A percentile compares a stretch with the other conserved stretches of the same genome.
Evolutionary conservation across 1,140 invertebrate genomes (phyloP).

Genomic region (Megalopta genalis): DNA sequence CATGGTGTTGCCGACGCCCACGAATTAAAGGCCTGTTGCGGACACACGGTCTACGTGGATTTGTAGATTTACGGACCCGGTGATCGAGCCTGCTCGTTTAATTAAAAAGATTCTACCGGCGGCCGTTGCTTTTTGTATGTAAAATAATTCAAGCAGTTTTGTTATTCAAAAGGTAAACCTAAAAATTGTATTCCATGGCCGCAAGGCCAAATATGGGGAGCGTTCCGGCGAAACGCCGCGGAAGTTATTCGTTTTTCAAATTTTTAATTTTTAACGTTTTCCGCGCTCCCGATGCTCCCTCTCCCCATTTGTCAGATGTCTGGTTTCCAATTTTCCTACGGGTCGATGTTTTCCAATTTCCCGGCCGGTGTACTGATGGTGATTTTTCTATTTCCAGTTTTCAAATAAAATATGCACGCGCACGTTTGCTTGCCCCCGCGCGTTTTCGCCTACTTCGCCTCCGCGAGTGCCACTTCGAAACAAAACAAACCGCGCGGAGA

Average conservation of each 20-base stretch:
- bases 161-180: neutral
- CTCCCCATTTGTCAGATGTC: neutral
- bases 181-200: conserved; percentile 33
- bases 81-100: neutral
- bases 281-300: neutral
- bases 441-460: no score
- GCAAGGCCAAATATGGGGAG: neutral
- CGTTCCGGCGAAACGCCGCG: neutral
- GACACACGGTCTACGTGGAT: no score
- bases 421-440: no score
- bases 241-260: neutral
- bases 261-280: conserved; percentile 1
- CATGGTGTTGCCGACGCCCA: no score
- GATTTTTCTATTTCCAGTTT: no score
- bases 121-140: neutral
- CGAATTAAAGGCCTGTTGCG: no score
- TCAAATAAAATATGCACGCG: no score
- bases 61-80: no score
- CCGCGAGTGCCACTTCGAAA: no score
- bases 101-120: neutral
- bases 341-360: neutral
- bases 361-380: neutral
- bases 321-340: neutral
- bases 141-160: neutral
- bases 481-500: no score